Evolutionary conservation across 2,797 vertebrate genomes (phyloP).

Genomic region (Amblyraja radiata): DNA sequence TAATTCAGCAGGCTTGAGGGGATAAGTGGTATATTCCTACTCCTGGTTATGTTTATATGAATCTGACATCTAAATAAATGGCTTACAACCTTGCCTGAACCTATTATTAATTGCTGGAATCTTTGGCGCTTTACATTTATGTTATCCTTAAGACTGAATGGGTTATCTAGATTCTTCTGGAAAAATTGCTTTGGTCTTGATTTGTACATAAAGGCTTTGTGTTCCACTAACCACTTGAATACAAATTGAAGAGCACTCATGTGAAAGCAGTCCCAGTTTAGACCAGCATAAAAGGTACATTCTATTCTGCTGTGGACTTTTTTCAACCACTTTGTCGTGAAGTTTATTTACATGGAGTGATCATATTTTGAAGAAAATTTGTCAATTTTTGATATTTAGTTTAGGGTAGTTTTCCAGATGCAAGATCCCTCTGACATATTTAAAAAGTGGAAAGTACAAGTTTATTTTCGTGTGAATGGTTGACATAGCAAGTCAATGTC

Average conservation of each 20-base stretch:
- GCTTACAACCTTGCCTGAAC: not conserved
- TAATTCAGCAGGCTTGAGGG: no score
- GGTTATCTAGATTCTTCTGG: not conserved
- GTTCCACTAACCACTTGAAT: not conserved
- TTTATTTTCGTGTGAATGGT: not conserved
- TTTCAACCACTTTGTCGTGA: not conserved
- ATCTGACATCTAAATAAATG: not conserved
- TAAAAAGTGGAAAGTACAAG: not conserved
- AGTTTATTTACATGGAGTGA: not conserved
- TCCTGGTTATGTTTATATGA: no score
- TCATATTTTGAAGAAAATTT: not conserved
- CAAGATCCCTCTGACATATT: not conserved
- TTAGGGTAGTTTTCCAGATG: not conserved
- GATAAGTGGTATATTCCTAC: no score
- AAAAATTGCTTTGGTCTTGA: not conserved
- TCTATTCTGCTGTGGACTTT: not conserved
- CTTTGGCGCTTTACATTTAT: not conserved
- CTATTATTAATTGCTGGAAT: not conserved
- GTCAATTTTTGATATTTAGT: not conserved
- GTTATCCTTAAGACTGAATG: not conserved
- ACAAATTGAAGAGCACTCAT: not conserved
- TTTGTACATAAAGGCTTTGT: not conserved
- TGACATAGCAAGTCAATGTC: not conserved
- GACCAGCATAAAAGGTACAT: not conserved
- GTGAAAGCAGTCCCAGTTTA: not conserved